Percentiles rank a stretch among this genome's conserved stretches.
phyloP scores from a whole-genome alignment of 1,140 invertebrate species.

The Ceratosolen solmsi region DNA sequence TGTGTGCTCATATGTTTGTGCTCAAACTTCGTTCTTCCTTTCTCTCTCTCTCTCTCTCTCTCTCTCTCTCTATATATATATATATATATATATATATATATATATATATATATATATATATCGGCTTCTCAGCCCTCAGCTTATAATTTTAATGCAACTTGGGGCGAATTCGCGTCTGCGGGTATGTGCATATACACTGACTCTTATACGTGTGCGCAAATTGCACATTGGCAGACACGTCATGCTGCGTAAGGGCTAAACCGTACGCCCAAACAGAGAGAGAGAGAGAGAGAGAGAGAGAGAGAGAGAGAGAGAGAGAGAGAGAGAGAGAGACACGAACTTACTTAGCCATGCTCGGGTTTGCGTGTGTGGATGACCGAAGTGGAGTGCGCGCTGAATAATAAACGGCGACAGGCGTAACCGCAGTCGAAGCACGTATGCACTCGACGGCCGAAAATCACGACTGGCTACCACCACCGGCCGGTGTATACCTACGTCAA shows the following conservation, averaged over 20 bases:
- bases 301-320: not conserved
- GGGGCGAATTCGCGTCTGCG: not conserved
- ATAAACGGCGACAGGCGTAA: conserved; percentile 19
- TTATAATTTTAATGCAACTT: not conserved
- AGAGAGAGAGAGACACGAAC: not conserved
- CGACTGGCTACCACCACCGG: not conserved
- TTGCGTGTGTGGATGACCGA: not conserved
- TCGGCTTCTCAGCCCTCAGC: not conserved
- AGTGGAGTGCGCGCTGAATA: not conserved
- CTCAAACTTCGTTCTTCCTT: not conserved
- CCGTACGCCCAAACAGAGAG: no score
- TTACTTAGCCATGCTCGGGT: not conserved
- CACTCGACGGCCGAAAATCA: conserved; percentile 30
- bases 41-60: not conserved
- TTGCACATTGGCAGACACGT: conserved; percentile 45
- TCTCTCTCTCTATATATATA: conserved; percentile 9
- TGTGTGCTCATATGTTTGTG: conserved; percentile 66
- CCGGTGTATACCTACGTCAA: not conserved
- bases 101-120: not conserved
- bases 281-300: not conserved
- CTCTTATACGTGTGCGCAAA: not conserved
- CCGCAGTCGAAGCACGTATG: conserved; percentile 4
- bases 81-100: not conserved
- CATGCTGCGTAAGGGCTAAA: conserved; percentile 24
- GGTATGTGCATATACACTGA: not conserved